Base-by-base conservation (phyloP, 1,140 invertebrate species). In the Antheraea pernyi region DNA sequence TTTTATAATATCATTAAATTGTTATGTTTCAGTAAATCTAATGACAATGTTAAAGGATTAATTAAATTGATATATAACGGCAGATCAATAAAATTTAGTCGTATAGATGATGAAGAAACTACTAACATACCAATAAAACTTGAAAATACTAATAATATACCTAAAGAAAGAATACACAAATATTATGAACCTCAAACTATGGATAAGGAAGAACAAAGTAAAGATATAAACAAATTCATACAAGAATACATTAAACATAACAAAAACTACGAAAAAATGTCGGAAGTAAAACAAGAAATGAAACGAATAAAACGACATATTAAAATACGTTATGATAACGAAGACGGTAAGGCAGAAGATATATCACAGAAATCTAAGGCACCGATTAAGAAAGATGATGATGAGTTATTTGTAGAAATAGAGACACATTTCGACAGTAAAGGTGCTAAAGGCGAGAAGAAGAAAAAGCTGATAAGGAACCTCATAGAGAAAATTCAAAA, bases 351-450 rank as follows among this genome's bases (percentile, higher is more conserved):
- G 5, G 46, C 13, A 53, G 46, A 53, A 16, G 46, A 53, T 53
- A 0, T n/a, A 16, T 53, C 66, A 53, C 48, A 63, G 19, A 77
- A 79, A 72, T 18, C 22, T 65, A 76, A 77, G 46, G 46, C 6
- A 53, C 46, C 46, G 1, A 71, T 22, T 13, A 80, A 83, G 46
- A 73, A 68, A 42, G 72, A 81, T n/a, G 79, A 88, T 10, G 83
- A 89, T 59, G 86, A 91, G 63, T 61, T 91, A 10, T 89, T 82
- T 37, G 85, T 91, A 22, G 89, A 91, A 90, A 90, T 91, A 13
- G 86, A 91, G 81, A 91, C 88, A 18, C 86, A 91, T 76, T 90
- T 89, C 61, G 81, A 89, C 67, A 82, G 83, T 19, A 86, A 84
- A 72, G 86, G 84, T 0, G 65, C 81, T 37, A 85, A 85, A 73